Evolutionary conservation across 1,140 invertebrate species (phyloP).

Genomic region (Odontomachus brunneus): DNA sequence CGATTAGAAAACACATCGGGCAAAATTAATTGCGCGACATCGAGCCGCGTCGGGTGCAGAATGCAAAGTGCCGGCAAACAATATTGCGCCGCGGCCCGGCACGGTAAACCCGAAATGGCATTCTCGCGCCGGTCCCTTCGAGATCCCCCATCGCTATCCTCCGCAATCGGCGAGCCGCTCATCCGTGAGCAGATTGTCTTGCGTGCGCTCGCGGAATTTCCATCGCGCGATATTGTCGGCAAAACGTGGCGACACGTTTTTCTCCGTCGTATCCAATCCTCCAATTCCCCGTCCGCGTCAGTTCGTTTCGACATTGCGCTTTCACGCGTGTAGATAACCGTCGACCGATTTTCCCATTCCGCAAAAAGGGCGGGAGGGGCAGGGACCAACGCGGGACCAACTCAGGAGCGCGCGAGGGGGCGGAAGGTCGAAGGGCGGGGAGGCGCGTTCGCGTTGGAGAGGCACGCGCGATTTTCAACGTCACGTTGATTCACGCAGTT

Average conservation of each 20-base stretch:
- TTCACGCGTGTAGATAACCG: conserved; percentile 51
- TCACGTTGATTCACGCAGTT: no score
- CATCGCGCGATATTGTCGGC: conserved; percentile 18
- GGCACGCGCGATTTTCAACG: no score
- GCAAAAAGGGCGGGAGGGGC: no score
- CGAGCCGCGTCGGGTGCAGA: neutral
- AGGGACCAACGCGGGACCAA: no score
- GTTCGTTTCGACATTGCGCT: conserved; percentile 45
- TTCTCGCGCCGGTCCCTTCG: neutral
- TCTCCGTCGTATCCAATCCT: neutral
- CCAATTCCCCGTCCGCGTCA: neutral
- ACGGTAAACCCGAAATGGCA: neutral
- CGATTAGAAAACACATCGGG: conserved; percentile 35
- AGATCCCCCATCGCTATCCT: neutral
- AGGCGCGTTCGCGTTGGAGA: no score
- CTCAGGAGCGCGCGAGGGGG: no score
- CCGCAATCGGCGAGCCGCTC: neutral
- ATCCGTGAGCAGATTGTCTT: conserved; percentile 46
- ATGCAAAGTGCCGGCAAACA: neutral
- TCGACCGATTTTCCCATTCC: conserved; percentile 5
- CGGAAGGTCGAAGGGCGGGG: no score
- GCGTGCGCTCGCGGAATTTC: neutral
- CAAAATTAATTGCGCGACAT: conserved; percentile 21
- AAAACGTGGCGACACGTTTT: conserved; percentile 11
- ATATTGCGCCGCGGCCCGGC: neutral